Conservation (phyloP, 2,113 vertebrate genomes). For the Zapus hudsonius region DNA sequence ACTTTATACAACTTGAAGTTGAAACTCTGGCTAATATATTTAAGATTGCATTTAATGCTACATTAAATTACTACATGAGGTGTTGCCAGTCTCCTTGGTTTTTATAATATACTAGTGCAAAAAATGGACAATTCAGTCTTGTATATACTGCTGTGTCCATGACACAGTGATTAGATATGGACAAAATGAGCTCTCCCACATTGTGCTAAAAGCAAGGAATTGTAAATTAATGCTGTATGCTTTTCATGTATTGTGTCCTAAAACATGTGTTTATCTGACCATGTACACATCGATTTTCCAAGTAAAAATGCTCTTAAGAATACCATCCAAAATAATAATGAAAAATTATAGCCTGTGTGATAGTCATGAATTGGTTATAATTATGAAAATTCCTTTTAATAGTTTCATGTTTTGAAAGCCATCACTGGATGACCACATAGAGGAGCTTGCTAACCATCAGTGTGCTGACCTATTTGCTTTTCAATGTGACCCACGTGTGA, state of each 20-base stretch:
- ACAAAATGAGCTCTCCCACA: not conserved
- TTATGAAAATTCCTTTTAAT: not conserved
- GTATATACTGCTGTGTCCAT: too few relatives aligned
- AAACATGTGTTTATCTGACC: not conserved
- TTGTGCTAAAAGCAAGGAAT: too few relatives aligned
- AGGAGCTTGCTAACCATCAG: not conserved
- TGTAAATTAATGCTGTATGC: not conserved
- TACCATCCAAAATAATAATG: not conserved
- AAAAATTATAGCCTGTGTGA: not conserved
- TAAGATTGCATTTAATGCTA: not conserved
- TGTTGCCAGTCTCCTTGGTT: not conserved
- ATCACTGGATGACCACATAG: not conserved
- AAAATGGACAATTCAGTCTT: not conserved
- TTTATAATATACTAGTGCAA: not conserved
- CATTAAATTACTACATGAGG: not conserved
- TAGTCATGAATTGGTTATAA: not conserved
- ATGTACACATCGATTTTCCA: not conserved
- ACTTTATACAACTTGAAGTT: not conserved
- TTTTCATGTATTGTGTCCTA: not conserved
- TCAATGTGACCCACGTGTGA: not conserved
- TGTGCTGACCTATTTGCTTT: not conserved
- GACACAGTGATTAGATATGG: not conserved
- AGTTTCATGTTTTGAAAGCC: not conserved
- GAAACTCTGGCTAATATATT: not conserved
- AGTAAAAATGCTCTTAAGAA: not conserved